Evolutionary conservation across 1,140 invertebrate species (phyloP), one percentile per base, ranked within the genome.

Genomic region (Leptonema lineaticorne): DNA sequence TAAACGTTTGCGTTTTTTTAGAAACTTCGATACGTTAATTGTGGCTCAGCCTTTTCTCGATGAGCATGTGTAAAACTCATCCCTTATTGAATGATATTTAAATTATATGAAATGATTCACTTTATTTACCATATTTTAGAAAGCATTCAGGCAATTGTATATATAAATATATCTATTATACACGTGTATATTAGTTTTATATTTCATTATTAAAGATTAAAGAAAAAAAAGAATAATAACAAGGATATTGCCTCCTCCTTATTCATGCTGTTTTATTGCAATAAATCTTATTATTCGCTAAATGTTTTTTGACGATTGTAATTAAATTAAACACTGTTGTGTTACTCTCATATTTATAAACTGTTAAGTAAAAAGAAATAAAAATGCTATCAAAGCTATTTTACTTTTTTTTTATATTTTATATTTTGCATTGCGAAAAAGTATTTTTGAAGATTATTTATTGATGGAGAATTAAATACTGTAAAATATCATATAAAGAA

Each of bases 291-390:
- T 68, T 50, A 59, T 70, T 69, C 45, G 71, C 71, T 73, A 69
- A 69, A 73, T 70, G 65, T 70, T 73, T n/a, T n/a, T 73, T 69
- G 71, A 73, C 71, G 63, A 68, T 73, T 69, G n/a, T n/a, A 69
- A 72, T 69, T 30, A 69, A 73, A 73, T 73, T 73, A 70, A 73
- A 73, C 71, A 73, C 71, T 70, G 84, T 84, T 27, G 81, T 83
- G 58, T 85, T 85, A 87, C 83, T 57, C 84, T 84, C 71, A 87
- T 81, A 77, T 89, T 89, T 79, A 79, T 80, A 74, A 76, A 81
- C 78, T 73, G 78, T 78, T 74, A 73, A 73, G 71, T 68, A 70
- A 73, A 73, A 69, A 68, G 37, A 68, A 73, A 70, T 73, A 73
- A 73, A 53, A 73, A 65, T 68, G 71, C 71, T 73, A 60, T 53